Evolutionary conservation across 2,888 invertebrate species (phyloP).

Genomic region (Phrixothrix hirtus): DNA sequence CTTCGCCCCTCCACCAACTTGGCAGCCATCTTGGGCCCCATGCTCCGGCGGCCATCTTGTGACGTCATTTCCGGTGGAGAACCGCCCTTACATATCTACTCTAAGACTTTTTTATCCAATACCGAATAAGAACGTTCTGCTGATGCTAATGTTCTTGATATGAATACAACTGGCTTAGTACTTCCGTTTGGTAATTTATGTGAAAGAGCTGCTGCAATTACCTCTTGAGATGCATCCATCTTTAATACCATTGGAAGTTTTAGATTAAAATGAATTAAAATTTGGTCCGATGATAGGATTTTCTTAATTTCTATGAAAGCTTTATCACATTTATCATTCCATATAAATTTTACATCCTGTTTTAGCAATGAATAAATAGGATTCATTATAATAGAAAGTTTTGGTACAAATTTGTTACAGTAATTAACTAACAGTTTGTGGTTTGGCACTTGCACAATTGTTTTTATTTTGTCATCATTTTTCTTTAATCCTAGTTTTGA

Average conservation of each 20-base stretch:
- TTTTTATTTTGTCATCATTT: constrained; percentile 18
- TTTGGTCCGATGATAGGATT: constrained; percentile 3
- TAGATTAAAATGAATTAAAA: constrained; percentile 12
- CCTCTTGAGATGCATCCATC: neutral
- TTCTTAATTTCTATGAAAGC: constrained; percentile 7
- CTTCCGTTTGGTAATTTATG: constrained; percentile 30
- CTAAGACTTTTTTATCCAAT: neutral
- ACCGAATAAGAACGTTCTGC: neutral
- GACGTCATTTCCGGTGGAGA: no score
- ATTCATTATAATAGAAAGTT: constrained; percentile 2
- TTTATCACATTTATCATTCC: constrained; percentile 3
- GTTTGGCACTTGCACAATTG: constrained; percentile 11
- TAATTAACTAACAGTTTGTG: constrained; percentile 5
- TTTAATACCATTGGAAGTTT: neutral
- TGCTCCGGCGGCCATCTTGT: no score
- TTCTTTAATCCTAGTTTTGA: constrained; percentile 29
- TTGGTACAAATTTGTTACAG: constrained; percentile 8
- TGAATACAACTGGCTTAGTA: neutral
- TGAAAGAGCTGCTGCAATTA: constrained; percentile 1
- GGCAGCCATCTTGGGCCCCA: no score
- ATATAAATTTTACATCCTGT: constrained; percentile 1
- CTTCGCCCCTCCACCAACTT: no score
- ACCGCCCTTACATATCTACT: no score
- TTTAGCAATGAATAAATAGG: constrained; percentile 10
- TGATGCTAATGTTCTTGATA: neutral